These are phyloP conservation scores for Nerophis lumbriciformis DNA, from an alignment of 2,113 vertebrate species.

Conservation along the genomic window DNA sequence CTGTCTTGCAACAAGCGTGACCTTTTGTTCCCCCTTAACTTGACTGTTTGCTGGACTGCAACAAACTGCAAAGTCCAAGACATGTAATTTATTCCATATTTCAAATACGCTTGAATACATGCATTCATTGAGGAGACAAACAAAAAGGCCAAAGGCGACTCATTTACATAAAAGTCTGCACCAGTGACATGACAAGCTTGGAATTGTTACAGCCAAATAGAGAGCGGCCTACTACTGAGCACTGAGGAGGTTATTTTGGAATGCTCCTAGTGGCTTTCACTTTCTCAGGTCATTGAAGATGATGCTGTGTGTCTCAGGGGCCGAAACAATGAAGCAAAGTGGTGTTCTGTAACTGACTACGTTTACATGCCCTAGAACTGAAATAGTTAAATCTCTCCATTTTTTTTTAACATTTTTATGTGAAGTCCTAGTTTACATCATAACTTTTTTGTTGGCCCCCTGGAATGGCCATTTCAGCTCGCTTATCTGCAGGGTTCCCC, in stretches of 20 bases:
- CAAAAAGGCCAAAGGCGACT: constrained; percentile 18
- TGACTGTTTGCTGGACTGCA: constrained; percentile 1
- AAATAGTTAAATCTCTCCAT: too few species aligned
- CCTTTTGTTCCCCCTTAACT: constrained; percentile 12
- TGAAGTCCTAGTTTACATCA: too few species aligned
- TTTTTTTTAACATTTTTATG: too few species aligned
- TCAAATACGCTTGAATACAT: constrained; percentile 8
- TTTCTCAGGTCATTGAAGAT: constrained; percentile 44
- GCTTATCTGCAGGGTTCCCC: too few species aligned
- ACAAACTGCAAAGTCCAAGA: neutral
- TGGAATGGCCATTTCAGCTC: too few species aligned
- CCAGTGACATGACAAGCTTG: constrained; percentile 10
- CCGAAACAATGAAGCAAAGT: constrained; percentile 14
- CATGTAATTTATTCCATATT: neutral
- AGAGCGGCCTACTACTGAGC: neutral
- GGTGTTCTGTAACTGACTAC: too few species aligned
- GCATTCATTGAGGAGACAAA: constrained; percentile 19
- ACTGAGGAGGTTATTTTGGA: neutral
- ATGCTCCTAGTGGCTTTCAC: constrained; percentile 47
- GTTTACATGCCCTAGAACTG: too few species aligned
- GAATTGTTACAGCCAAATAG: neutral
- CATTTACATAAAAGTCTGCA: constrained; percentile 25
- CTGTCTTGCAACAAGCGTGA: neutral
- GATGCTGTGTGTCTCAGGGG: constrained; percentile 21
- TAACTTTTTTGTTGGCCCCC: too few species aligned